Base-by-base conservation (phyloP, 2,888 invertebrate genomes). In the Athripsodes cinereus region DNA sequence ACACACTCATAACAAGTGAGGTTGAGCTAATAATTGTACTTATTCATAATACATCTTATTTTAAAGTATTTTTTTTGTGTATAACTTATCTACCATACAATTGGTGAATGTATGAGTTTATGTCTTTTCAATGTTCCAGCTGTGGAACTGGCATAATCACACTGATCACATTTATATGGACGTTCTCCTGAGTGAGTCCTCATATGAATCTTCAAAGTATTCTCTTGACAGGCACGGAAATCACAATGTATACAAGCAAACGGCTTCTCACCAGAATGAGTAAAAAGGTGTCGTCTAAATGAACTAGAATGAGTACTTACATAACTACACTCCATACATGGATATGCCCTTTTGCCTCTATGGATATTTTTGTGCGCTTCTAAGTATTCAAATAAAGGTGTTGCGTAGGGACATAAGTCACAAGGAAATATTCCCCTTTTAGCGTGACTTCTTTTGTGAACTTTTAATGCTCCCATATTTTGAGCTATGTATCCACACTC, bases 241-340 rank as follows among this genome's bases (percentile, higher is more conserved):
- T 48, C 40, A 49, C 58, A 58, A 22, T 22, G 11, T 11, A 22
- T 21, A 40, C 58, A 58, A 18, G 21, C 18, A 49, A 53, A 58
- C 11, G 58, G 58, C 20, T 58, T 58, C 16, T 50, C 53, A 19
- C 52, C 58, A 0, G 58, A 53, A 16, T 58, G 58, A 3, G 58
- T 58, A 18, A 53, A 44, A 34, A 53, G 53, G 26, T 58, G 58
- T 22, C 58, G 48, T 18, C 53, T 19, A 20, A 58, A 53, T 2
- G 58, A 53, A 16, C 58, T 53, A 3, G 58, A 58, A 22, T 58
- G 53, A 13, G 48, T 16, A 40, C 53, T 58, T 1, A 58, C 53
- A 50, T 58, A 58, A 22, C 50, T 58, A 35, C 58, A 58, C 16
- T 53, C 35, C 40, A 40, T 35, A 31, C 58, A 58, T 8, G 58